Percentiles rank a stretch among this genome's conserved stretches.
These are phyloP conservation scores for Scylla paramamosain DNA, from an alignment of 1,140 invertebrate genomes.

Conservation along the genomic window DNA sequence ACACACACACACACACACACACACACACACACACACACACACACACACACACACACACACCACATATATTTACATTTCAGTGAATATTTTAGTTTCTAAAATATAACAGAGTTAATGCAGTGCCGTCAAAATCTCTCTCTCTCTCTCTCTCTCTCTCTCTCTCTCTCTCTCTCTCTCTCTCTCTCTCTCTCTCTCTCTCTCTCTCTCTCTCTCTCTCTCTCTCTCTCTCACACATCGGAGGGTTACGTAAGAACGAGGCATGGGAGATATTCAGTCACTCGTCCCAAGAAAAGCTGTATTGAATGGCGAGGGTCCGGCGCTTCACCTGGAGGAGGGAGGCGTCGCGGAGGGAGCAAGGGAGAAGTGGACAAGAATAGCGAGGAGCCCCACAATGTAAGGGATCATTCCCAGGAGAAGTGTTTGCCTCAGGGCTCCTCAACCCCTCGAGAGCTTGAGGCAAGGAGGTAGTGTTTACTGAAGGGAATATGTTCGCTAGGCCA, in stretches of 20 bases:
- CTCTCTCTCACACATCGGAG: neutral
- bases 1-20: too few species aligned
- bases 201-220: neutral
- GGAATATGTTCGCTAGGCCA: neutral
- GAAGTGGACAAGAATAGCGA: neutral
- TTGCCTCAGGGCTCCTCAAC: neutral
- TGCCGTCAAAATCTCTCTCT: neutral
- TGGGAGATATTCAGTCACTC: neutral
- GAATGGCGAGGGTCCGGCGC: neutral
- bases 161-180: neutral
- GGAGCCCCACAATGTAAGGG: neutral
- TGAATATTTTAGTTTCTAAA: too few species aligned
- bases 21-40: too few species aligned
- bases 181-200: conserved; percentile 18
- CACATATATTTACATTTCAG: too few species aligned
- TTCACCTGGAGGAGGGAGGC: neutral
- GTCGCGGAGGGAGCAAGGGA: neutral
- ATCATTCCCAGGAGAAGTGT: neutral
- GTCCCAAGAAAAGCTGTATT: neutral
- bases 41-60: too few species aligned
- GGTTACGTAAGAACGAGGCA: neutral
- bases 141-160: neutral
- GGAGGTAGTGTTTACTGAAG: neutral
- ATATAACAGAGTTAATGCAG: too few species aligned
- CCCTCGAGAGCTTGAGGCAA: neutral